A percentile compares a stretch with the other conserved stretches of the same genome.
phyloP scores from a whole-genome alignment of 2,888 invertebrate genomes.

The Labia minor region DNA sequence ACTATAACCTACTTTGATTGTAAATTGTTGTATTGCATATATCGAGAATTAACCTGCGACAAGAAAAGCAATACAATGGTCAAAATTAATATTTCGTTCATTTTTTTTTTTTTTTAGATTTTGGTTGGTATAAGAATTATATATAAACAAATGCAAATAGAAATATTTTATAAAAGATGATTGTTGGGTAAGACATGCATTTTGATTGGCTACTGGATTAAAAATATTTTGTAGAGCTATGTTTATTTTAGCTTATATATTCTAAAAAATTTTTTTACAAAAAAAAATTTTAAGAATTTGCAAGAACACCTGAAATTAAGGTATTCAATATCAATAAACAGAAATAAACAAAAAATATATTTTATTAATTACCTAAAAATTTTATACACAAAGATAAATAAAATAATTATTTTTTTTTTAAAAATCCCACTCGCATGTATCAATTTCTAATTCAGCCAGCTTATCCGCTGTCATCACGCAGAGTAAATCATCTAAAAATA shows the following conservation, averaged over 20 bases:
- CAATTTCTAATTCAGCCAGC: constrained; percentile 49
- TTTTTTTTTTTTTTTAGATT: background rate
- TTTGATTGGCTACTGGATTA: background rate
- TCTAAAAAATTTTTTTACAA: too few relatives aligned
- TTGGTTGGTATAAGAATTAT: background rate
- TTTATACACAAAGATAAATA: background rate
- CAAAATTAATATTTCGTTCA: background rate
- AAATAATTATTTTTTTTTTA: constrained; percentile 30
- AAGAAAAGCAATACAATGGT: background rate
- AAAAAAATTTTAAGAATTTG: background rate
- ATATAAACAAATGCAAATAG: background rate
- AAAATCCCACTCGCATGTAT: constrained; percentile 57
- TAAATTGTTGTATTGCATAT: constrained; percentile 2
- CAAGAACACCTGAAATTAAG: background rate
- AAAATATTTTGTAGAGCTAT: background rate
- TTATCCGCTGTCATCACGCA: constrained; percentile 48
- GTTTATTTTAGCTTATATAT: background rate
- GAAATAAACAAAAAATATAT: background rate
- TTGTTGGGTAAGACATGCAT: background rate
- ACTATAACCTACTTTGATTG: background rate
- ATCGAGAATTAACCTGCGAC: background rate
- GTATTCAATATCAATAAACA: background rate
- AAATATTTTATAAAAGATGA: background rate
- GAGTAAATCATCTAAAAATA: constrained; percentile 48
- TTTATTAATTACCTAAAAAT: background rate